Conservation (phyloP, 2,888 invertebrate genomes). For the Chrysomela aeneicollis region DNA sequence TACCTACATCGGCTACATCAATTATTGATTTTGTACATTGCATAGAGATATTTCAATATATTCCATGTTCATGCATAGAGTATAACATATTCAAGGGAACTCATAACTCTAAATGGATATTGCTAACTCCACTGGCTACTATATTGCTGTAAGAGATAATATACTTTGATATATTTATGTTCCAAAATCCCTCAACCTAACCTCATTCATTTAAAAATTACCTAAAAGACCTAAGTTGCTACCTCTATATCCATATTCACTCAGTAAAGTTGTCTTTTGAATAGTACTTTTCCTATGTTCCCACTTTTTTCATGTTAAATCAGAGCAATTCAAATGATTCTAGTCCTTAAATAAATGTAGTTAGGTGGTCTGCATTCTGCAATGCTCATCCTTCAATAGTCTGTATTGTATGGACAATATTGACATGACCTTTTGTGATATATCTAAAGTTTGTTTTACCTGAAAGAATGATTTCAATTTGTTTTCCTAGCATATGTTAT, state of each 20-base stretch:
- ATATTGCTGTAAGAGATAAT: conserved; percentile 31
- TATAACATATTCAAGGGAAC: conserved; percentile 21
- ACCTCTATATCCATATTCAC: conserved; percentile 16
- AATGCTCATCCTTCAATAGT: too few relatives aligned
- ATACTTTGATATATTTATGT: conserved; percentile 27
- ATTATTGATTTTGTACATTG: conserved; percentile 59
- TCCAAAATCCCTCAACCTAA: conserved; percentile 29
- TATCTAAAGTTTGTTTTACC: too few relatives aligned
- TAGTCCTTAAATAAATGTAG: too few relatives aligned
- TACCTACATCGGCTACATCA: conserved; percentile 54
- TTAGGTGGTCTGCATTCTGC: too few relatives aligned
- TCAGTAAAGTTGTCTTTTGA: too few relatives aligned
- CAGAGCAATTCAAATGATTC: too few relatives aligned
- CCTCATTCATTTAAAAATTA: conserved; percentile 30
- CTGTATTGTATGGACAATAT: too few relatives aligned
- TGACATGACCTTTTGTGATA: too few relatives aligned
- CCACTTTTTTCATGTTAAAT: too few relatives aligned
- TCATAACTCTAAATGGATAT: conserved; percentile 22
- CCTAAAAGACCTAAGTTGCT: conserved; percentile 13
- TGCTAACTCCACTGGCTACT: conserved; percentile 18
- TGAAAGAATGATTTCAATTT: too few relatives aligned
- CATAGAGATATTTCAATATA: conserved; percentile 45
- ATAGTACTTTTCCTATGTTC: too few relatives aligned
- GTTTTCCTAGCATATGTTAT: too few relatives aligned
- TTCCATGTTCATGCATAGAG: conserved; percentile 28